phyloP scores from a whole-genome alignment of 2,888 invertebrate genomes.

The Congeria kusceri region DNA sequence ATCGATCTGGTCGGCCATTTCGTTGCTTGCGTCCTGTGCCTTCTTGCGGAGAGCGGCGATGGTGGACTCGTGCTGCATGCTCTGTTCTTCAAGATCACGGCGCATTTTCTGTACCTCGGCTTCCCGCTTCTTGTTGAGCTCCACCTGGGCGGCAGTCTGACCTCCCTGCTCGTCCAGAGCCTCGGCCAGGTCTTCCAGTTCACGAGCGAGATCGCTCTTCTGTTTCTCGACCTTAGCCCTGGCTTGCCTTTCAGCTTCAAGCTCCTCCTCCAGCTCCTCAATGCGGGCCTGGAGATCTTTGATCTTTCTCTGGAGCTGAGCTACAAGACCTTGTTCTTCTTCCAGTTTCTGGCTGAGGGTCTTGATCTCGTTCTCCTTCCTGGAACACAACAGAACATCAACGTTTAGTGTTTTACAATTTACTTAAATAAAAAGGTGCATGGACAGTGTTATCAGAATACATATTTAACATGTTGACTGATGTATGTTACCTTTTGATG shows the following conservation, averaged over 20 bases:
- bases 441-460: no score
- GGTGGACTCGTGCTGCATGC: slow-evolving; percentile 99
- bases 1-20: slow-evolving; percentile 99
- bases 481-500: no score
- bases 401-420: not conserved
- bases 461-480: no score
- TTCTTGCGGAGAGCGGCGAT: slow-evolving; percentile 99
- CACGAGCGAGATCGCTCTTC: slow-evolving; percentile 97
- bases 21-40: slow-evolving; percentile 99
- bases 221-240: slow-evolving; percentile 99
- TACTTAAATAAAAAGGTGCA: no score
- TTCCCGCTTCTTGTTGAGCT: slow-evolving; percentile 99
- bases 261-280: slow-evolving; percentile 99
- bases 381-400: slow-evolving; percentile 62
- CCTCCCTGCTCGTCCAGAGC: slow-evolving; percentile 97
- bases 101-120: slow-evolving; percentile 99
- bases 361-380: slow-evolving; percentile 99
- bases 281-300: slow-evolving; percentile 99
- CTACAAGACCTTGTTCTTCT: slow-evolving; percentile 98
- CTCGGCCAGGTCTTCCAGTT: slow-evolving; percentile 92
- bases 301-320: slow-evolving; percentile 99
- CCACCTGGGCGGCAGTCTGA: slow-evolving; percentile 97
- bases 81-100: slow-evolving; percentile 98
- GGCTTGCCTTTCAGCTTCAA: slow-evolving; percentile 99
- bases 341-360: slow-evolving; percentile 97